Evolutionary conservation across 2,113 vertebrate species (phyloP).

Genomic region (Platichthys flesus): DNA sequence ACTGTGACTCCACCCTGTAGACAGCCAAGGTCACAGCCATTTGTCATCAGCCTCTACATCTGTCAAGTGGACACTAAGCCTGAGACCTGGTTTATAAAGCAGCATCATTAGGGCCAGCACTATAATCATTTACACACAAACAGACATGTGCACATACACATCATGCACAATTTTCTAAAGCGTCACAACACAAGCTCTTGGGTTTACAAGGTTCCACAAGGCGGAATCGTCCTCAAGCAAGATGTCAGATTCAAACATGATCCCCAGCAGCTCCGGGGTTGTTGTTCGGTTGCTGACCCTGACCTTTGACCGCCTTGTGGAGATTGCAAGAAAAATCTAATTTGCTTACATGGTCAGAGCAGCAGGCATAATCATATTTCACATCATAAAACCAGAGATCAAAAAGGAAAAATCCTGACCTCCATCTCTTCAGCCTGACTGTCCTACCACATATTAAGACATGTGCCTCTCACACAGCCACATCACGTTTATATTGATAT

Average conservation of each 20-base stretch:
- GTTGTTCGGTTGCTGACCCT: background rate
- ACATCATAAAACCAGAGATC: no score
- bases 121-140: constrained; percentile 17
- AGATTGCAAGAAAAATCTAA: background rate
- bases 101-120: constrained; percentile 33
- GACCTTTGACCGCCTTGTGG: constrained; percentile 30
- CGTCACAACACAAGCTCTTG: constrained; percentile 14
- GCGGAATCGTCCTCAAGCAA: background rate
- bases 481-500: no score
- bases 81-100: constrained; percentile 14
- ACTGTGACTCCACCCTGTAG: constrained; percentile 2
- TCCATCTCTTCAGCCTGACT: no score
- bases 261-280: background rate
- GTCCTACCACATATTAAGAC: no score
- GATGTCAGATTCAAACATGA: background rate
- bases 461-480: no score
- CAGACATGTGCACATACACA: background rate
- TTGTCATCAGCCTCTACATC: constrained; percentile 42
- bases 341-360: background rate
- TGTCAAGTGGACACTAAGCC: constrained; percentile 48
- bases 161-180: background rate
- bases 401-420: no score
- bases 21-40: constrained; percentile 54
- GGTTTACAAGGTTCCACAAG: background rate
- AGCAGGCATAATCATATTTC: background rate